Evolutionary conservation across 2,888 invertebrate species (phyloP).

Genomic region (Altica lythri): DNA sequence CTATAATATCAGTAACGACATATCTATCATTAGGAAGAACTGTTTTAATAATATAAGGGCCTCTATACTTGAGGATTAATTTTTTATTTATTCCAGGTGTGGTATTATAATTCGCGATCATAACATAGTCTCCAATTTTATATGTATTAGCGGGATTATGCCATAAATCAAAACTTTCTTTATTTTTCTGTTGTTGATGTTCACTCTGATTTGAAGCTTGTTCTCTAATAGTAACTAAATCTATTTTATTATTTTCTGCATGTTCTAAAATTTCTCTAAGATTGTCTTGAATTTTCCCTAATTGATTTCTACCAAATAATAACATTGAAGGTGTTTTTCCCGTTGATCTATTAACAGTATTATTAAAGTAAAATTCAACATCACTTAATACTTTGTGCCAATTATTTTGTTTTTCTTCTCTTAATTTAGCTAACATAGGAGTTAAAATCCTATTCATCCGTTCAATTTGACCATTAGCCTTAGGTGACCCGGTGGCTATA

Average conservation of each 20-base stretch:
- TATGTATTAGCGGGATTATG: conserved; percentile 34
- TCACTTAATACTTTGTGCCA: conserved; percentile 33
- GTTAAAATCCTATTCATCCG: conserved; percentile 29
- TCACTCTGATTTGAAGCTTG: conserved; percentile 9
- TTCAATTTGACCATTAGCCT: conserved; percentile 38
- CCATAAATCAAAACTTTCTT: conserved; percentile 35
- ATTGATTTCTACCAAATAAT: conserved; percentile 40
- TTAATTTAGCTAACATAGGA: conserved; percentile 28
- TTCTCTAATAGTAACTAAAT: conserved; percentile 3
- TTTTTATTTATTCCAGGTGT: conserved; percentile 38
- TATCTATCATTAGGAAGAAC: conserved; percentile 9
- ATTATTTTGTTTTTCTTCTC: conserved; percentile 18
- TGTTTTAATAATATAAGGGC: conserved; percentile 41
- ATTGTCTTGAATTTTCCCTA: conserved; percentile 13
- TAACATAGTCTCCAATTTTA: conserved; percentile 39
- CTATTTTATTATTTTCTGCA: background rate
- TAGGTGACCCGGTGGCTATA: conserved; percentile 33
- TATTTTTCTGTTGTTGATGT: conserved; percentile 2
- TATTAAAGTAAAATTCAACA: conserved; percentile 37
- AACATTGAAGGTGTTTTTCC: conserved; percentile 40
- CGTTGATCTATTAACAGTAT: conserved; percentile 41
- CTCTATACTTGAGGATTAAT: conserved; percentile 36
- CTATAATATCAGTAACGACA: conserved; percentile 12
- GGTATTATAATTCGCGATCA: conserved; percentile 41
- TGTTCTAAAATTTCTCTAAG: conserved; percentile 5